Evolutionary conservation across 2,797 vertebrate species (phyloP).

Genomic region (Ctenopoma multispine): DNA sequence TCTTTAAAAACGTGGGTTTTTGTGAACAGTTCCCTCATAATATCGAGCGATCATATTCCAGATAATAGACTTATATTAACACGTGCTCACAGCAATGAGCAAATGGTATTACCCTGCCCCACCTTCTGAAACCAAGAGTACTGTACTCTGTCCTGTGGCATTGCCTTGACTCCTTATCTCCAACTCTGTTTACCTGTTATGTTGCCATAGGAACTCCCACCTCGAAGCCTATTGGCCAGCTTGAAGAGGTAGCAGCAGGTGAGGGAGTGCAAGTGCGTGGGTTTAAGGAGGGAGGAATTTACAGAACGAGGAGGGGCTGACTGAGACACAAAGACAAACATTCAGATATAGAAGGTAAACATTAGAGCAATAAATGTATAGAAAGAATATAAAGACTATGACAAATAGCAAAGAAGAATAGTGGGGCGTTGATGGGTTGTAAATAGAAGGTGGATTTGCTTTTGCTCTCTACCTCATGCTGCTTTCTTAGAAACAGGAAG

Average conservation of each 20-base stretch:
- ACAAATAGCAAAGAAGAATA: background rate
- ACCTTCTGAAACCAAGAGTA: background rate
- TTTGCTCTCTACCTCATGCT: slow-evolving; percentile 6
- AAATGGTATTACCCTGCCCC: background rate
- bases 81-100: background rate
- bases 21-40: background rate
- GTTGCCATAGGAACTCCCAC: slow-evolving; percentile 75
- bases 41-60: background rate
- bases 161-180: slow-evolving; percentile 58
- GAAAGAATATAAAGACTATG: slow-evolving; percentile 3
- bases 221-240: slow-evolving; percentile 49
- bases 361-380: slow-evolving; percentile 44
- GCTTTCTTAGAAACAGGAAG: slow-evolving; percentile 81
- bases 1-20: background rate
- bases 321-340: slow-evolving; percentile 52
- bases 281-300: slow-evolving; percentile 23
- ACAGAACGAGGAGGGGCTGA: slow-evolving; percentile 24
- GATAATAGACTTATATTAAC: slow-evolving; percentile 3
- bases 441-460: background rate
- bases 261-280: slow-evolving; percentile 55
- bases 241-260: slow-evolving; percentile 66
- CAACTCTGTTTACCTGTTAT: slow-evolving; percentile 82
- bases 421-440: background rate
- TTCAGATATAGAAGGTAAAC: slow-evolving; percentile 11
- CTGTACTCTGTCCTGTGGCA: background rate